Conservation (phyloP, 2,888 invertebrate species). For the Dromius quadrimaculatus region DNA sequence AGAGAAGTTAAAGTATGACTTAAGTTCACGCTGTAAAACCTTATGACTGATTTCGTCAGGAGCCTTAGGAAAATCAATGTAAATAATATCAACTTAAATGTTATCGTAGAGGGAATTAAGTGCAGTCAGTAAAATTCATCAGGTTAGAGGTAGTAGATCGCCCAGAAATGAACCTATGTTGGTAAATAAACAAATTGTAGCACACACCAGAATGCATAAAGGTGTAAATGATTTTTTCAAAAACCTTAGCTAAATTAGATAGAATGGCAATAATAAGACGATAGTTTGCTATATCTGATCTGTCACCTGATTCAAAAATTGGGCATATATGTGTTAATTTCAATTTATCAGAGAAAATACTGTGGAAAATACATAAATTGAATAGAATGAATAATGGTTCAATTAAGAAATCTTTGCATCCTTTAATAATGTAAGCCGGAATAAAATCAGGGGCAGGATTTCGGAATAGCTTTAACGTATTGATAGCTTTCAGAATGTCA, state of each 20-base stretch:
- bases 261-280: constrained; percentile 13
- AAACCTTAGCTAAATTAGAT: constrained; percentile 11
- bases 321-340: constrained; percentile 4
- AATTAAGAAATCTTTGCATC: background rate
- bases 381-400: background rate
- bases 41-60: background rate
- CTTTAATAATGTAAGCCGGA: too few relatives aligned
- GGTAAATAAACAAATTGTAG: background rate
- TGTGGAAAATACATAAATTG: background rate
- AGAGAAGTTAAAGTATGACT: background rate
- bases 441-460: constrained; percentile 9
- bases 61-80: background rate
- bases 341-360: background rate
- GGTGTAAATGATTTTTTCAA: constrained; percentile 15
- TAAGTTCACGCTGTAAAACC: background rate
- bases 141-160: background rate
- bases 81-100: background rate
- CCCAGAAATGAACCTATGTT: background rate
- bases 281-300: background rate
- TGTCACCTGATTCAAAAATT: background rate
- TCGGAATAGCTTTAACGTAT: background rate
- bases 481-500: background rate
- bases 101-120: background rate
- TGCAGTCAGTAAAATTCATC: background rate
- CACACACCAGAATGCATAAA: background rate